Conservation (phyloP, 2,888 invertebrate genomes). For the Subacronicta megacephala region DNA sequence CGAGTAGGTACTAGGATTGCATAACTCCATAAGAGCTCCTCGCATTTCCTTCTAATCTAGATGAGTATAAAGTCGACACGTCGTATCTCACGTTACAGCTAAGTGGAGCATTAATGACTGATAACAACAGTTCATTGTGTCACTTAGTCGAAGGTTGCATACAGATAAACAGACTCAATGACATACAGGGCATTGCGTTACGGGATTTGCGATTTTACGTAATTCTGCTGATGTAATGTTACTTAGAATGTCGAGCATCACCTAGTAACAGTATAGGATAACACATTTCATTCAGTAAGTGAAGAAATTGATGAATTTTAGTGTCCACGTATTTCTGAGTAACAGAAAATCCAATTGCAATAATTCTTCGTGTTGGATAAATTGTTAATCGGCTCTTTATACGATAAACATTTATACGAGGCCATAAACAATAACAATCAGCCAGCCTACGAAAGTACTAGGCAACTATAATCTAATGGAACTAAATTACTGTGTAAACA, state of each 20-base stretch:
- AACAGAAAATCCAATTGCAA: no score
- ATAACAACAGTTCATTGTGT: slow-evolving; percentile 70
- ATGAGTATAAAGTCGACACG: slow-evolving; percentile 24
- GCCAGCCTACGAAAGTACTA: slow-evolving; percentile 23
- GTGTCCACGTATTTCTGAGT: no score
- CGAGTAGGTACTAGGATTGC: slow-evolving; percentile 37
- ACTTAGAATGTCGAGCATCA: neutral
- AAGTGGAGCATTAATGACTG: slow-evolving; percentile 59
- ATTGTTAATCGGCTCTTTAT: no score
- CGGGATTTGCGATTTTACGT: slow-evolving; percentile 17
- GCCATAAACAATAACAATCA: no score
- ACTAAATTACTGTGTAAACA: slow-evolving; percentile 1
- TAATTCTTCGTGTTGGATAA: no score
- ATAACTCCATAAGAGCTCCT: slow-evolving; percentile 28
- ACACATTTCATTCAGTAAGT: no score
- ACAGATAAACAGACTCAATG: slow-evolving; percentile 42
- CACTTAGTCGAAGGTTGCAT: slow-evolving; percentile 50
- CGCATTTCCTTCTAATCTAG: slow-evolving; percentile 35
- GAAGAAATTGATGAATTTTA: no score
- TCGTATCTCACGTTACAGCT: slow-evolving; percentile 55
- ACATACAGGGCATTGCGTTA: slow-evolving; percentile 41
- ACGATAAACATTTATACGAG: no score
- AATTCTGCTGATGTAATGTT: neutral
- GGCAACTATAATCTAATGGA: slow-evolving; percentile 11
- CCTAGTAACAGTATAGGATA: no score